phyloP scores from a whole-genome alignment of 30 jellyfish, hydroid and myxozoan species.

The Nemopilema nomurai region DNA sequence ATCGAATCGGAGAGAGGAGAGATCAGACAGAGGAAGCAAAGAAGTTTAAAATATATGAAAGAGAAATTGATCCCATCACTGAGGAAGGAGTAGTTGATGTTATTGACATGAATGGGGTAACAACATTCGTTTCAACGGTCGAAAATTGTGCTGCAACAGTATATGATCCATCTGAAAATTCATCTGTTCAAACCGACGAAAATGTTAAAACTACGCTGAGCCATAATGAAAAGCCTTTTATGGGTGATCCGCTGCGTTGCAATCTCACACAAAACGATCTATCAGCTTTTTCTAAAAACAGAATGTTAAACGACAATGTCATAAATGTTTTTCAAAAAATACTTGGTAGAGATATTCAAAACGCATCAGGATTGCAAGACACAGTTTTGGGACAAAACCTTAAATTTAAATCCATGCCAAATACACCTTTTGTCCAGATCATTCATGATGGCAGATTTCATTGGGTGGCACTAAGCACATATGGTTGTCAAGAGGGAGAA shows the following conservation, averaged over 20 bases:
- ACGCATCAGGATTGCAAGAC: conserved; percentile 17
- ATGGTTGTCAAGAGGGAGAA: conserved; percentile 4
- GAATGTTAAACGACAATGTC: conserved; percentile 4
- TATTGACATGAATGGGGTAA: neutral
- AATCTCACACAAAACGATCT: conserved; percentile 13
- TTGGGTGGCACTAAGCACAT: conserved; percentile 20
- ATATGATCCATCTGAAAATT: neutral
- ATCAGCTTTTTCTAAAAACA: neutral
- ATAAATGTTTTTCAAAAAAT: conserved; percentile 20
- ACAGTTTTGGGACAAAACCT: conserved; percentile 14
- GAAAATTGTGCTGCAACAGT: conserved; percentile 21
- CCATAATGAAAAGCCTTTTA: neutral
- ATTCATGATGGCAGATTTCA: conserved; percentile 27
- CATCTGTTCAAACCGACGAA: neutral
- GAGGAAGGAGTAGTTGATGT: conserved; percentile 24
- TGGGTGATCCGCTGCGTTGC: conserved; percentile 11
- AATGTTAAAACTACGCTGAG: neutral
- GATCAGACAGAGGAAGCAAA: conserved; percentile 17
- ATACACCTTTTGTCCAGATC: conserved; percentile 20
- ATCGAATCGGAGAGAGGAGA: conserved; percentile 11
- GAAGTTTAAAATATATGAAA: neutral
- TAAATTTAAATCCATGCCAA: neutral
- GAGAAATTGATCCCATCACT: neutral
- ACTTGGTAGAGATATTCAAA: neutral
- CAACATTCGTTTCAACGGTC: conserved; percentile 1